Evolutionary conservation across 2,113 vertebrate genomes (phyloP).

Genomic region (Nycticebus coucang): DNA sequence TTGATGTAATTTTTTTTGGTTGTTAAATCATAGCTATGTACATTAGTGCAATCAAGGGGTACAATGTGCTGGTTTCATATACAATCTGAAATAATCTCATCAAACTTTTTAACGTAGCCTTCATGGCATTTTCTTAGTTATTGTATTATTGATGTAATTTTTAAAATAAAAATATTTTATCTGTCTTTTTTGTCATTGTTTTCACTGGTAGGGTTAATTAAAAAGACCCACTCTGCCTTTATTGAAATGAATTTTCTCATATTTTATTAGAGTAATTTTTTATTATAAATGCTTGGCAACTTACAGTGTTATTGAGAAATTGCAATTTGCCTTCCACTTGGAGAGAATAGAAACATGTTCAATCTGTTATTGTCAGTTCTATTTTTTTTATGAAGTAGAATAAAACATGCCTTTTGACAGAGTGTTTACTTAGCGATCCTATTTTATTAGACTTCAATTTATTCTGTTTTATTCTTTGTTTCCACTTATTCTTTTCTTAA

Average conservation of each 20-base stretch:
- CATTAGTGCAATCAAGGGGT: too few species aligned
- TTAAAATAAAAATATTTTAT: background rate
- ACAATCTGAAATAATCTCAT: too few species aligned
- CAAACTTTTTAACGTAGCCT: too few species aligned
- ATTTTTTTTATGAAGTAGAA: background rate
- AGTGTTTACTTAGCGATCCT: background rate
- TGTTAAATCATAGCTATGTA: too few species aligned
- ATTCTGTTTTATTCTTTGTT: background rate
- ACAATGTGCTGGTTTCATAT: too few species aligned
- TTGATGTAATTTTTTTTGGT: too few species aligned
- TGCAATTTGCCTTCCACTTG: background rate
- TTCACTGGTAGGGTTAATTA: background rate
- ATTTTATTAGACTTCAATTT: background rate
- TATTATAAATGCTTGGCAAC: background rate
- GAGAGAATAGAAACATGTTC: background rate
- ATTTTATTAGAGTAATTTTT: background rate
- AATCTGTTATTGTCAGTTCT: background rate
- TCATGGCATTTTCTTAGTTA: too few species aligned
- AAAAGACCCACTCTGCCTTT: background rate
- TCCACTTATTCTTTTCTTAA: constrained; percentile 5
- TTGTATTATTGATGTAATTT: background rate
- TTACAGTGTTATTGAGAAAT: background rate
- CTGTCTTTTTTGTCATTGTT: background rate
- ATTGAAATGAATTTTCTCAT: background rate
- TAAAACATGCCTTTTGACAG: background rate